Evolutionary conservation across 2,797 vertebrate species (phyloP), one percentile per base, ranked within the genome.

Genomic region (Phoeniculus purpureus): DNA sequence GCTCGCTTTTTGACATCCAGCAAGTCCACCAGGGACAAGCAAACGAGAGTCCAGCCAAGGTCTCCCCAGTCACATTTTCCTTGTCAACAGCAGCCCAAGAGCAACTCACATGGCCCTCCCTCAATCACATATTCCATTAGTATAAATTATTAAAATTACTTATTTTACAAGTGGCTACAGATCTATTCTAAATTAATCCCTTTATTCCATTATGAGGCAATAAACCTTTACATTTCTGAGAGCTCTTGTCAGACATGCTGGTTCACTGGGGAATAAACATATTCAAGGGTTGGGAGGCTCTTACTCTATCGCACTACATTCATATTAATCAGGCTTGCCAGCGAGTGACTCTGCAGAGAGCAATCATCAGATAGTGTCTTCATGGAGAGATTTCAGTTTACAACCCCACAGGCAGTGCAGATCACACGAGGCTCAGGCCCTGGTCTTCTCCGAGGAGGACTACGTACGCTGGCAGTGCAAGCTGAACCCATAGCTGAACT

Each of bases 71-170:
- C 67, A 58, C 84, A 83, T 72, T 67, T 7, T n/a, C 76, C 86
- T 85, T 75, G 73, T 84, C 94, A 93, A 89, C 75, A 94, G 58
- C 90, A 81, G 81, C 40, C 80, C 81, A 59, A 16, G 16, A 85
- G 61, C 65, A 84, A 77, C 18, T 19, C 60, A 81, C 50, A 47
- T 80, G 71, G 89, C 40, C 29, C 59, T 70, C 32, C 29, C n/a
- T 29, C 67, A 80, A 92, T 92, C 78, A 72, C 76, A 73, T 91
- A 95, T 94, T 95, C 95, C 95, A 96, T 96, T 96, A 95, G 71
- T 91, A 96, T 95, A 93, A 96, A 96, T 97, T 94, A 96, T 97
- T 97, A 94, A 96, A 94, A 90, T 94, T 80, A 94, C 94, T 94
- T 95, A 91, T 94, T 96, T 95, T 95, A 89, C 81, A 93, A 92